Evolutionary conservation across 1,140 invertebrate genomes (phyloP), one percentile per base, ranked within the genome.

Genomic region (Adelges cooleyi): DNA sequence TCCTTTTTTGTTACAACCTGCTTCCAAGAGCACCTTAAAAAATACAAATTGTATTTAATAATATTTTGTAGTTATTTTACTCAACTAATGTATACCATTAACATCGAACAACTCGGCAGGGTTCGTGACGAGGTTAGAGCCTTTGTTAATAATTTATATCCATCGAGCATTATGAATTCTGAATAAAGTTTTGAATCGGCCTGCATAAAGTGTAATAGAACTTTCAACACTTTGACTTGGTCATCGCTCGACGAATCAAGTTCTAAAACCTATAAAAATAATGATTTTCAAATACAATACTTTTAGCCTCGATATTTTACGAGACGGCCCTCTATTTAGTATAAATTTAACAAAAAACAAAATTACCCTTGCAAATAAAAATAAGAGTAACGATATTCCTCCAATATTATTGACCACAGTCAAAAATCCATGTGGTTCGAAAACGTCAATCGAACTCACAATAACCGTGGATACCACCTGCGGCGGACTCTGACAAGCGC

Each of bases 291-390:
- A n/a, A n/a, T n/a, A n/a, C n/a, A n/a, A n/a, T n/a, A n/a, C n/a
- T n/a, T n/a, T n/a, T n/a, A n/a, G n/a, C n/a, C n/a, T n/a, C n/a
- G n/a, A n/a, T n/a, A n/a, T n/a, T n/a, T n/a, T n/a, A n/a, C n/a
- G n/a, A n/a, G n/a, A n/a, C n/a, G n/a, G n/a, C n/a, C n/a, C n/a
- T n/a, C n/a, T n/a, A n/a, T n/a, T n/a, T n/a, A n/a, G n/a, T n/a
- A n/a, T n/a, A n/a, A n/a, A n/a, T n/a, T n/a, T n/a, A n/a, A n/a
- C n/a, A n/a, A n/a, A n/a, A n/a, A n/a, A n/a, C n/a, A n/a, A 15
- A 23, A 50, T 54, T 59, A 67, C 38, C 52, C 54, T 67, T 20
- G 66, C 66, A 48, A 62, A 67, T 38, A 67, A 51, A 50, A 49
- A 67, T 38, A 56, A 54, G 17, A 67, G 20, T 8, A 67, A 23